Conservation (phyloP, 2,888 invertebrate genomes). For the Dicroscelio sp. region DNA sequence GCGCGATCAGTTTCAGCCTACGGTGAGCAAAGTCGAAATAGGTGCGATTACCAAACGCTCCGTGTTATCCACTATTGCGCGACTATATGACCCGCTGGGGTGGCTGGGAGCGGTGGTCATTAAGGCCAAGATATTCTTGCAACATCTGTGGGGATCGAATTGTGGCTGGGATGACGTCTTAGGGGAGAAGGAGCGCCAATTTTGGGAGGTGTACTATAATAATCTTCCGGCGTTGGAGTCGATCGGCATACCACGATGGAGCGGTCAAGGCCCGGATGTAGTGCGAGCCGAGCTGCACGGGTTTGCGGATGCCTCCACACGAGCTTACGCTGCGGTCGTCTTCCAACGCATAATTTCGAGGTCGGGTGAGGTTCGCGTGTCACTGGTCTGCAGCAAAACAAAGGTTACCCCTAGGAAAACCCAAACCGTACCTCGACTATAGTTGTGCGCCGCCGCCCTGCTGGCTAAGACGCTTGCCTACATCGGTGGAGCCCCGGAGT, state of each 20-base stretch:
- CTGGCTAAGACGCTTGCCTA: background rate
- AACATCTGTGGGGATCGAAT: constrained; percentile 34
- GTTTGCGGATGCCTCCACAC: constrained; percentile 41
- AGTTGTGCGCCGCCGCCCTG: background rate
- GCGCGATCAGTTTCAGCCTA: background rate
- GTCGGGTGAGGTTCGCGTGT: background rate
- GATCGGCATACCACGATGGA: background rate
- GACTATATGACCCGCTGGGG: constrained; percentile 16
- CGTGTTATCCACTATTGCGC: constrained; percentile 18
- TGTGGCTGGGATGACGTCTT: background rate
- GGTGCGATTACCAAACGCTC: background rate
- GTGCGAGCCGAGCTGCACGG: background rate
- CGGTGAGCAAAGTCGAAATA: background rate
- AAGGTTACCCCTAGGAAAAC: background rate
- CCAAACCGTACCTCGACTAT: background rate
- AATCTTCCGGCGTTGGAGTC: background rate
- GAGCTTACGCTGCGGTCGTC: constrained; percentile 33
- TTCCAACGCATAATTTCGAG: constrained; percentile 8
- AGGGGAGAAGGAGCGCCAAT: too few species aligned
- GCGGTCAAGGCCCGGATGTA: background rate
- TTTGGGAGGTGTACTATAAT: background rate
- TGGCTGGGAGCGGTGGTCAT: background rate
- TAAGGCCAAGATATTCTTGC: constrained; percentile 49
- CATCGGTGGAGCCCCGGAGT: background rate
- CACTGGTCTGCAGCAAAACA: constrained; percentile 21